Conservation (phyloP, 1,140 invertebrate species). For the Drosophila nigrodunni region DNA sequence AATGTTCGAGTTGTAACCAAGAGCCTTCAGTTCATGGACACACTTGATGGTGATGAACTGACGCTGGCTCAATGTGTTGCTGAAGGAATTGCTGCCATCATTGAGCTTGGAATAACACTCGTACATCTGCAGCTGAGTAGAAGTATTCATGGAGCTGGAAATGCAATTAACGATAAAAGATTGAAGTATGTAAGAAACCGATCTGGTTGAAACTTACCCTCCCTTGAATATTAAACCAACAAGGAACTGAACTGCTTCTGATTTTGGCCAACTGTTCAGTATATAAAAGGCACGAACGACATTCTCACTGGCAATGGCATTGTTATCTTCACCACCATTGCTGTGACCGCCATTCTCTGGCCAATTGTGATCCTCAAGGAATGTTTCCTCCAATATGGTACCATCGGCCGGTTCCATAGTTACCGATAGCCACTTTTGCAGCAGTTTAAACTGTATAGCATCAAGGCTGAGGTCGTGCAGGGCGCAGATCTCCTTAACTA, state of each 20-base stretch:
- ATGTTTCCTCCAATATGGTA: slow-evolving; percentile 75
- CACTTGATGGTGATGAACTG: slow-evolving; percentile 82
- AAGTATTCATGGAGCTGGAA: slow-evolving; percentile 69
- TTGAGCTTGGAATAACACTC: slow-evolving; percentile 82
- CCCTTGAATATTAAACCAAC: slow-evolving; percentile 69
- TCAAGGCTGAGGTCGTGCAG: slow-evolving; percentile 68
- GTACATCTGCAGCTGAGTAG: slow-evolving; percentile 79
- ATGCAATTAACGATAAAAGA: neutral
- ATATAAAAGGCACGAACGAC: slow-evolving; percentile 79
- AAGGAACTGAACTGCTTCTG: slow-evolving; percentile 68
- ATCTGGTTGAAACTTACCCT: slow-evolving; percentile 55
- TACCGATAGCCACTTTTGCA: slow-evolving; percentile 80
- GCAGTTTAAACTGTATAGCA: slow-evolving; percentile 67
- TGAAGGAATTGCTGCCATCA: slow-evolving; percentile 72
- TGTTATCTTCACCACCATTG: slow-evolving; percentile 28
- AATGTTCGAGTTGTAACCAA: slow-evolving; percentile 80
- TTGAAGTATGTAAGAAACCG: neutral
- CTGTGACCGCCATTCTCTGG: slow-evolving; percentile 37
- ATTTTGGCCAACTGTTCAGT: slow-evolving; percentile 72
- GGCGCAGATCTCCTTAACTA: slow-evolving; percentile 86
- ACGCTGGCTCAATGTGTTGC: slow-evolving; percentile 69
- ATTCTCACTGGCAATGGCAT: slow-evolving; percentile 67
- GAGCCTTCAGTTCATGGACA: slow-evolving; percentile 76
- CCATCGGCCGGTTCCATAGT: slow-evolving; percentile 64
- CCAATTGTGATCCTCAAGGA: slow-evolving; percentile 73